A percentile compares a stretch with the other conserved stretches of the same genome.
Evolutionary conservation across 2,888 invertebrate genomes (phyloP).

Genomic region (Diadromus collaris): DNA sequence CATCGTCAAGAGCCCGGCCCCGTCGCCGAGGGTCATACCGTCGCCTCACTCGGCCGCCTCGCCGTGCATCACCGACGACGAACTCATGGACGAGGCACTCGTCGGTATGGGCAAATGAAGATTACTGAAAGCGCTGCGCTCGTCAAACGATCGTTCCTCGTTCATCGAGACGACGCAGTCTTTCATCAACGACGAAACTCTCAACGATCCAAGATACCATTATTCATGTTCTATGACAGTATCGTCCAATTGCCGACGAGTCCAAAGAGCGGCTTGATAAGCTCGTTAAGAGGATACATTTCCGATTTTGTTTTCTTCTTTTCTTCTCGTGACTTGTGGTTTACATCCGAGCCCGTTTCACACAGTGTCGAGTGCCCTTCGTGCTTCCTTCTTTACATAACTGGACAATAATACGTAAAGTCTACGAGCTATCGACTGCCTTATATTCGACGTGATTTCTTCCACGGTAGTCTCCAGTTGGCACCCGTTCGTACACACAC

Average conservation of each 20-base stretch:
- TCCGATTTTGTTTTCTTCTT: conserved; percentile 6
- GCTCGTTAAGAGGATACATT: conserved; percentile 2
- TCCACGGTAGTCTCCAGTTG: conserved; percentile 52
- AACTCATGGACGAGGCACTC: conserved; percentile 93
- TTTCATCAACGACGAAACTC: neutral
- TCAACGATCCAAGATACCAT: neutral
- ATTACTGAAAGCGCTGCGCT: conserved; percentile 71
- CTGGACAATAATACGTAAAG: conserved; percentile 54
- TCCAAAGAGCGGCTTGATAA: conserved; percentile 10
- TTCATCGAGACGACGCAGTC: conserved; percentile 44
- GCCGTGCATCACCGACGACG: conserved; percentile 93
- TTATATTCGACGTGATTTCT: conserved; percentile 53
- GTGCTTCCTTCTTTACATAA: conserved; percentile 52
- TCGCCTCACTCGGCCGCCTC: conserved; percentile 87
- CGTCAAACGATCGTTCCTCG: too few relatives aligned
- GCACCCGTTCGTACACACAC: conserved; percentile 16
- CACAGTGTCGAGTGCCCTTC: conserved; percentile 23
- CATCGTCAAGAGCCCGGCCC: conserved; percentile 89
- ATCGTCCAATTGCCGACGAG: neutral
- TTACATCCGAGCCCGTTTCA: conserved; percentile 19
- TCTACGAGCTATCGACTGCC: conserved; percentile 58
- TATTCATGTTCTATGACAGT: neutral
- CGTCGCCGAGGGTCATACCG: conserved; percentile 85
- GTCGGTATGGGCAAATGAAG: conserved; percentile 89
- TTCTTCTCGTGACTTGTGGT: conserved; percentile 17